phyloP scores from a whole-genome alignment of 2,797 vertebrate species.

The Gymnoscopelus microlampas region DNA sequence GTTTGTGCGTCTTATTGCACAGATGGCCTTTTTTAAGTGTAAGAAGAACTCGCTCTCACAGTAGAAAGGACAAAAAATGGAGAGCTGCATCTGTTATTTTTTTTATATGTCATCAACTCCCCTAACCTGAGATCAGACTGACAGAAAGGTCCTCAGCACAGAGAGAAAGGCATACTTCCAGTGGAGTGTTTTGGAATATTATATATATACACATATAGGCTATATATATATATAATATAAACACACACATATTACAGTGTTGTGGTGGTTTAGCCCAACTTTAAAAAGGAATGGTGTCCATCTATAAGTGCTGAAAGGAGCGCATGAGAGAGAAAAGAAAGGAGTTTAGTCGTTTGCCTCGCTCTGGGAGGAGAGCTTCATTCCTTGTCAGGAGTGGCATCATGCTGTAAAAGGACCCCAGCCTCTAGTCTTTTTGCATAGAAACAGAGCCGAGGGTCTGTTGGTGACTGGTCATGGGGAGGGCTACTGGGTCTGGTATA shows the following conservation, averaged over 20 bases:
- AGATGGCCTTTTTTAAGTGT: conserved; percentile 56
- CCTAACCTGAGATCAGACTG: conserved; percentile 83
- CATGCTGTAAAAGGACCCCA: conserved; percentile 68
- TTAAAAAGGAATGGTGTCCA: conserved; percentile 45
- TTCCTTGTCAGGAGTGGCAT: conserved; percentile 68
- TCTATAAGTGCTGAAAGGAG: conserved; percentile 62
- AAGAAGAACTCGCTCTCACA: conserved; percentile 67
- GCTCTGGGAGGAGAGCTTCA: conserved; percentile 59
- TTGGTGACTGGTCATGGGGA: conserved; percentile 61
- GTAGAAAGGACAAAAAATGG: conserved; percentile 64
- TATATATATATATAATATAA: conserved; percentile 19
- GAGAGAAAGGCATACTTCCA: conserved; percentile 63
- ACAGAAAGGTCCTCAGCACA: conserved; percentile 71
- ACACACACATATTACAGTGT: conserved; percentile 58
- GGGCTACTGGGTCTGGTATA: conserved; percentile 68
- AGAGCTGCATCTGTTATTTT: conserved; percentile 68
- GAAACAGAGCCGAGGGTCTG: conserved; percentile 79
- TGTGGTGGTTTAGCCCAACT: conserved; percentile 62
- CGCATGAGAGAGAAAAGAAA: conserved; percentile 7
- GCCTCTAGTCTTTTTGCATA: conserved; percentile 83
- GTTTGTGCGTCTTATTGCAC: conserved; percentile 52
- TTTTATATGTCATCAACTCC: conserved; percentile 58
- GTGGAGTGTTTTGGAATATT: conserved; percentile 54
- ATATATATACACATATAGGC: neutral
- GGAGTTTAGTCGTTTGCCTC: conserved; percentile 34